Percentiles rank a stretch among this genome's conserved stretches.
phyloP scores from a whole-genome alignment of 2,113 vertebrate genomes.

The Octodon degus region DNA sequence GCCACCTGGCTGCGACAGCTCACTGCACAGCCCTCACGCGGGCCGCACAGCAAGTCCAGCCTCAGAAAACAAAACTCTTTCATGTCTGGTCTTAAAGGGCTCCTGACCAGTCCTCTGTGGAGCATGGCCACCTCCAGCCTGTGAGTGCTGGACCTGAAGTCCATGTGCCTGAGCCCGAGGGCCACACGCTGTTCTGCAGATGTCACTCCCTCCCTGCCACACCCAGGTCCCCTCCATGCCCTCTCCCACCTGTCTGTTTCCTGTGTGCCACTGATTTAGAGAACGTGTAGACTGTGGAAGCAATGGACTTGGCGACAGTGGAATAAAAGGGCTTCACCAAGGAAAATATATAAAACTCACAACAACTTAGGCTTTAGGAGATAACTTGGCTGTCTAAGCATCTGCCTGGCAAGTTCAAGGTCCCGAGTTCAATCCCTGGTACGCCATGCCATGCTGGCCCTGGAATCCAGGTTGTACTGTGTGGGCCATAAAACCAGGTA shows the following conservation, averaged over 20 bases:
- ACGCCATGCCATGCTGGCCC: too few relatives aligned
- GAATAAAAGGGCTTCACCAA: constrained; percentile 12
- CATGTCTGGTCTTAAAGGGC: constrained; percentile 54
- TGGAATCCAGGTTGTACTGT: too few relatives aligned
- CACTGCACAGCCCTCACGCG: constrained; percentile 57
- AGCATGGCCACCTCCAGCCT: background rate
- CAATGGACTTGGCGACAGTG: background rate
- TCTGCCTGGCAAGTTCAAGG: too few relatives aligned
- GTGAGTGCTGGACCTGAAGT: background rate
- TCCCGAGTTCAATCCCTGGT: too few relatives aligned
- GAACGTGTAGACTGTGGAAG: background rate
- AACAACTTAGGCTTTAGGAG: too few relatives aligned
- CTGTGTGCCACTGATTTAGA: background rate
- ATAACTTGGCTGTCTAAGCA: too few relatives aligned
- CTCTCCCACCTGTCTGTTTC: background rate
- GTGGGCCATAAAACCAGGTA: too few relatives aligned
- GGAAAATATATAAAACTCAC: background rate
- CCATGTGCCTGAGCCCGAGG: background rate
- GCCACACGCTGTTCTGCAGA: background rate
- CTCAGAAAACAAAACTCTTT: constrained; percentile 62
- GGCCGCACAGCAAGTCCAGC: background rate
- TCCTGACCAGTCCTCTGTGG: background rate
- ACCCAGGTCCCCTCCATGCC: background rate
- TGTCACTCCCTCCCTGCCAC: rapidly evolving
- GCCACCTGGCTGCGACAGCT: constrained; percentile 79